phyloP scores from a whole-genome alignment of 2,113 vertebrate genomes.

The Aplodontia rufa region DNA sequence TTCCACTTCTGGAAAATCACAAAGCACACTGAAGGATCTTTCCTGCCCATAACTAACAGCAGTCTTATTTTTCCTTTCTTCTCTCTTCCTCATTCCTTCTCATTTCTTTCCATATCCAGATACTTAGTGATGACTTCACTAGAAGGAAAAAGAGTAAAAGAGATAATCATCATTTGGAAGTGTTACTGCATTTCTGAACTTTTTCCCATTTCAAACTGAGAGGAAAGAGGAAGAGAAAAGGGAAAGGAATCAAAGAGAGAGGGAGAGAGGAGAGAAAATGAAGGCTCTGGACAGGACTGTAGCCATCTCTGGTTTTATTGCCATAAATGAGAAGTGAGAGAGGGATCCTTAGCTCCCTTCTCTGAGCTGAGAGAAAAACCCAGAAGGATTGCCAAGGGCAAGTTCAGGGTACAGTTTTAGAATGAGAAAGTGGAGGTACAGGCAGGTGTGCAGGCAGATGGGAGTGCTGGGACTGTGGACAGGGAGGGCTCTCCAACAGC shows the following conservation, averaged over 20 bases:
- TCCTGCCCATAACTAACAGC: not conserved
- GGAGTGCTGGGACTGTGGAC: not conserved
- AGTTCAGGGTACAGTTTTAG: not conserved
- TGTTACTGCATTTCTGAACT: not conserved
- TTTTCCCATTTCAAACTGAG: not conserved
- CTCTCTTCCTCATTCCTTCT: not conserved
- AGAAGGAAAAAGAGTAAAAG: not conserved
- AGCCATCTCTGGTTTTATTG: not conserved
- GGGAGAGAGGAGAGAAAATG: not conserved
- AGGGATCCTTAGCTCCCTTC: not conserved
- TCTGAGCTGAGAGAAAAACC: not conserved
- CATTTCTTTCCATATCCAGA: not conserved
- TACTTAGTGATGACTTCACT: not conserved
- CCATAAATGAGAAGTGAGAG: not conserved
- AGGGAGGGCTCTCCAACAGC: not conserved
- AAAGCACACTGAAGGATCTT: not conserved
- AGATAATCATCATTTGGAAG: not conserved
- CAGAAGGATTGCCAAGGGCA: not conserved
- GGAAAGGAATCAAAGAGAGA: not conserved
- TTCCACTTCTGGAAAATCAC: not conserved
- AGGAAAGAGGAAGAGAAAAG: not conserved
- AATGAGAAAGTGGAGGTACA: not conserved
- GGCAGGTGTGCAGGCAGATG: too few species aligned
- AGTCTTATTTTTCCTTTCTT: not conserved
- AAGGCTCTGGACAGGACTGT: not conserved